Evolutionary conservation across 1,140 invertebrate genomes (phyloP), one percentile per base, ranked within the genome.

Genomic region (Cylas formicarius): DNA sequence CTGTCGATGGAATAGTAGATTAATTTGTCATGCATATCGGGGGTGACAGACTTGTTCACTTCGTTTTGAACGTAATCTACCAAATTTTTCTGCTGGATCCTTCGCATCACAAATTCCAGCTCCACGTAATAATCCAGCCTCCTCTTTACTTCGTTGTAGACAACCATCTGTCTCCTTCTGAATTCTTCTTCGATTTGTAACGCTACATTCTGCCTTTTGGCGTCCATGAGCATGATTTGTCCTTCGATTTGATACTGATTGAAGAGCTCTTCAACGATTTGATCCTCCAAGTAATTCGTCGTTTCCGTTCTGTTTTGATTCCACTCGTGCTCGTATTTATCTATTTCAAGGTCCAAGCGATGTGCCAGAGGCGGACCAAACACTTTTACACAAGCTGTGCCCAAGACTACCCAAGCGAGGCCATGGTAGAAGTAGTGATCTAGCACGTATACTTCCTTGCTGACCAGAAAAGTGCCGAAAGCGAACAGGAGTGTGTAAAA

Each of bases 121-220:
- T 20, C 48, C 4, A 53, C 44, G 14, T 58, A 51, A 68, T 90
- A 97, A 63, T 97, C 90, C 53, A 93, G 70, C 24, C 86, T 77
- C 34, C 77, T 80, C 64, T 88, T 88, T 1, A 90, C 82, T 69
- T 88, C 81, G 23, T 61, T 61, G 60, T 90, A 87, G 16, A 84
- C 82, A 24, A 70, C 66, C 61, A 81, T 73, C 32, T 86, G 63
- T 39, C 46, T 77, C 65, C 87, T 78, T 47, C 93, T 75, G 69
- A 90, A 97, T 4, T 77, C 79, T 44, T 87, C 84, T 72, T 97
- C 94, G 14, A 94, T 70, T 67, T 97, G 92, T 48, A 97, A 71
- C 14, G 77, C 74, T 28, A 97, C 76, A 71, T 91, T 94, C 66
- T 96, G 90, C 58, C 78, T 81, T 67, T 92, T 94, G 42, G 86